phyloP scores from a whole-genome alignment of 2,797 vertebrate species.

The Pempheris klunzingeri region DNA sequence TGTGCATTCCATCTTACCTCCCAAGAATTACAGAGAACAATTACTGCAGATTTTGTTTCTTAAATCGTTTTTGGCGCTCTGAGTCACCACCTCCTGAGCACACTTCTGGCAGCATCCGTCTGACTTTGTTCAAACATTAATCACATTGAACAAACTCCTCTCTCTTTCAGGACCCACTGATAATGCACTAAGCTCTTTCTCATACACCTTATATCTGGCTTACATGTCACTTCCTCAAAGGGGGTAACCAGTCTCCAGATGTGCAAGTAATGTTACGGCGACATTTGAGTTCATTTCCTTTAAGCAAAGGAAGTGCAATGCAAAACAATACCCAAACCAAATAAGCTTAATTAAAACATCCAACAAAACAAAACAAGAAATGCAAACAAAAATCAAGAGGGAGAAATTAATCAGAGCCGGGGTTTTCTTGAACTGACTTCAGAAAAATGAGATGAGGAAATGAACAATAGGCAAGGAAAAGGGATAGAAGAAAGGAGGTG shows the following conservation, averaged over 20 bases:
- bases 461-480: conserved; percentile 81
- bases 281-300: conserved; percentile 76
- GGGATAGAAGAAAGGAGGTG: conserved; percentile 74
- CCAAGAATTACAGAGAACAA: neutral
- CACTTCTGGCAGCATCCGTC: neutral
- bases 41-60: neutral
- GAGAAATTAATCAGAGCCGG: conserved; percentile 83
- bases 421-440: conserved; percentile 73
- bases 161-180: conserved; percentile 4
- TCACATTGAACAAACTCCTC: conserved; percentile 3
- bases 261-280: conserved; percentile 61
- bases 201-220: conserved; percentile 36
- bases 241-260: conserved; percentile 58
- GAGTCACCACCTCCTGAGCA: conserved; percentile 8
- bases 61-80: neutral
- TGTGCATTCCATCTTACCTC: neutral
- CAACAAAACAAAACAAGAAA: conserved; percentile 82
- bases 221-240: conserved; percentile 55
- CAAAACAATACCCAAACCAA: conserved; percentile 82
- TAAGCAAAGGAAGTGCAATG: conserved; percentile 74
- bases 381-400: conserved; percentile 83
- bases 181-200: neutral
- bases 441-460: conserved; percentile 82
- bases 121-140: conserved; percentile 27
- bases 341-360: conserved; percentile 83